Base-by-base conservation (phyloP, 1,140 invertebrate genomes). In the Apis cerana region DNA sequence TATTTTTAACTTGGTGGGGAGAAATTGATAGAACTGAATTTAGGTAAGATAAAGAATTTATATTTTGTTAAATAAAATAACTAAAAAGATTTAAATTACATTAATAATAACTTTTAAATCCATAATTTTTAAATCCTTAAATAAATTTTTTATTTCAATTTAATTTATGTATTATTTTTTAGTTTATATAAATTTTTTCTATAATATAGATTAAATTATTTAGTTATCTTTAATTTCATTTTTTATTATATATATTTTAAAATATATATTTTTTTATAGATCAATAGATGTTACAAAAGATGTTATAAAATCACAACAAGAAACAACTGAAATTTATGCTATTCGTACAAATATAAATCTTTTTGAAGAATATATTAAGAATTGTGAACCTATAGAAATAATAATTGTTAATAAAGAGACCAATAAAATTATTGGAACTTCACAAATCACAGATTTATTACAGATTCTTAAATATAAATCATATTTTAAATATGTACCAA, bases 1-100 rank as follows among this genome's bases (percentile, higher is more conserved):
- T 94, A 52, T 81, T 92, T 7, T 90, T 87, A 59, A 91, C 89
- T 71, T 94, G 93, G 93, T 94, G 93, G 93, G 93, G 93, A 70
- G 93, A 94, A 79, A 83, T 85, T 15, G 85, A 90, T 74, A 91
- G 87, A 85, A 86, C 89, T 67, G 79, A 90, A 70, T 93, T 94
- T 78, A 93, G 91, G 92, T 94, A 84, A 86, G 67, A 84, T 75
- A 78, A 62, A 69, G n/a, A 68, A 58, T 23, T 23, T 21, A 1
- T 21, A 19, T 61, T 54, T 2, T 9, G 19, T 43, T 43, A 43
- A 43, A 43, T 43, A 43, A 43, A 43, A 0, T 43, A 43, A 43
- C 33, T 43, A 43, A 43, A 43, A 5, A 43, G 7, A 43, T 43
- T 43, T 43, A 43, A 43, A 43, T 43, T 43, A 43, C 0, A 43